Evolutionary conservation across 2,797 vertebrate genomes (phyloP).

Genomic region (Taeniopygia guttata): DNA sequence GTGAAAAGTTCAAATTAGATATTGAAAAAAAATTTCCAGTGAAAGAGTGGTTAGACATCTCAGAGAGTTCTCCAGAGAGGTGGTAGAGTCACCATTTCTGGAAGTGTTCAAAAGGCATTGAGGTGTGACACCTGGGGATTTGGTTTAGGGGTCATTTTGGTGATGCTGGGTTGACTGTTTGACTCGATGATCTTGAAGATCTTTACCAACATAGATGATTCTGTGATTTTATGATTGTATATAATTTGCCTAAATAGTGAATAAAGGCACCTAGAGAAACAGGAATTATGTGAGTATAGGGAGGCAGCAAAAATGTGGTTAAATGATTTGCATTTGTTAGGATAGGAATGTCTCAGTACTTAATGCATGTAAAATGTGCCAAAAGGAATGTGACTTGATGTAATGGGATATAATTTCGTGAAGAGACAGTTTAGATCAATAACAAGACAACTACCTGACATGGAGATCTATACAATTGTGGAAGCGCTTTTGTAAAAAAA

Average conservation of each 20-base stretch:
- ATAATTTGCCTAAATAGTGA: not conserved
- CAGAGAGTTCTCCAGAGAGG: not conserved
- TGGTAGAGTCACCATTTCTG: not conserved
- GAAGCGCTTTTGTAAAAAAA: not conserved
- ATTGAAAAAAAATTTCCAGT: not conserved
- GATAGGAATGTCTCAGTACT: not conserved
- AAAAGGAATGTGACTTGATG: not conserved
- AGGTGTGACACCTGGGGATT: not conserved
- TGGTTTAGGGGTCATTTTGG: not conserved
- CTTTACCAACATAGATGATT: not conserved
- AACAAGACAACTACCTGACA: not conserved
- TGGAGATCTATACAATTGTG: not conserved
- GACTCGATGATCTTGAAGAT: not conserved
- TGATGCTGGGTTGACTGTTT: not conserved
- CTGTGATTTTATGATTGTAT: not conserved
- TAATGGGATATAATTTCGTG: slow-evolving; percentile 16
- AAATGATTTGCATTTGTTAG: not conserved
- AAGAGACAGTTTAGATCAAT: slow-evolving; percentile 27
- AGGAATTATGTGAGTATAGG: not conserved
- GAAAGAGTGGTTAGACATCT: not conserved
- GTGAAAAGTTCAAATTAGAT: not conserved
- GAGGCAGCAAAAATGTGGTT: not conserved
- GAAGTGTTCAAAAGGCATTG: not conserved
- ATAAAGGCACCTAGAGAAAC: not conserved
- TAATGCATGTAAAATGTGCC: not conserved